Conservation (phyloP, 2,113 vertebrate species). For the Petrocephalus zakoni region DNA sequence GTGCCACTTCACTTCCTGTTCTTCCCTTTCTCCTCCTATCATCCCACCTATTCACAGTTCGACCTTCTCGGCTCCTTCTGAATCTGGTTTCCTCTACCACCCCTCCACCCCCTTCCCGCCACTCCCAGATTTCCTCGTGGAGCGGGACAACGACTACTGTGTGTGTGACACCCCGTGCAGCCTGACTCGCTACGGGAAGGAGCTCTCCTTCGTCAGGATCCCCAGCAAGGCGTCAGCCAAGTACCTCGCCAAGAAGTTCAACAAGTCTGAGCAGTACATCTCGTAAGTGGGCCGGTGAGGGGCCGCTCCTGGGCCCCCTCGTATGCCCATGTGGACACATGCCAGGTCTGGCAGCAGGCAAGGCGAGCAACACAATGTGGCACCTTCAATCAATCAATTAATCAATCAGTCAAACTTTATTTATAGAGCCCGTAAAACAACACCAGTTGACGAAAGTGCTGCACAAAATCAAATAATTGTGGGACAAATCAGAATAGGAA, state of each 20-base stretch:
- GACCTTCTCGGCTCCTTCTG: not conserved
- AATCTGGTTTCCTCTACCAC: not conserved
- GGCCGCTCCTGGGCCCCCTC: not conserved
- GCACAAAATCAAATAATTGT: not conserved
- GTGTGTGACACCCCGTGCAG: slow-evolving; percentile 96
- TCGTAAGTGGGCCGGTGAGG: slow-evolving; percentile 63
- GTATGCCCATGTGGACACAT: not conserved
- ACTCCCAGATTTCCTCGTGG: slow-evolving; percentile 85
- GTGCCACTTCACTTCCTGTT: not conserved
- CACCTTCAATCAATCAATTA: not conserved
- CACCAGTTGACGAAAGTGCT: not conserved
- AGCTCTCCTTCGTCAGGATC: slow-evolving; percentile 97
- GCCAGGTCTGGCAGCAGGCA: not conserved
- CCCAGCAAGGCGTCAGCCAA: slow-evolving; percentile 98
- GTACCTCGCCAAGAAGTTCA: slow-evolving; percentile 97
- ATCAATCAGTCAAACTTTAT: not conserved
- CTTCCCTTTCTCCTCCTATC: not conserved
- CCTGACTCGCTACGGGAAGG: slow-evolving; percentile 88
- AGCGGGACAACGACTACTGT: slow-evolving; percentile 91
- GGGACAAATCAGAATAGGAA: not conserved
- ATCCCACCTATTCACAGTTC: not conserved
- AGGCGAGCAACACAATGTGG: not conserved
- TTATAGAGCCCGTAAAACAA: not conserved
- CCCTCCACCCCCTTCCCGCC: not conserved
- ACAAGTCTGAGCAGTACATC: slow-evolving; percentile 98